Percentiles rank a stretch among this genome's conserved stretches.
These are phyloP conservation scores for Chiroxiphia lanceolata DNA, from an alignment of 2,797 vertebrate genomes.

Conservation along the genomic window DNA sequence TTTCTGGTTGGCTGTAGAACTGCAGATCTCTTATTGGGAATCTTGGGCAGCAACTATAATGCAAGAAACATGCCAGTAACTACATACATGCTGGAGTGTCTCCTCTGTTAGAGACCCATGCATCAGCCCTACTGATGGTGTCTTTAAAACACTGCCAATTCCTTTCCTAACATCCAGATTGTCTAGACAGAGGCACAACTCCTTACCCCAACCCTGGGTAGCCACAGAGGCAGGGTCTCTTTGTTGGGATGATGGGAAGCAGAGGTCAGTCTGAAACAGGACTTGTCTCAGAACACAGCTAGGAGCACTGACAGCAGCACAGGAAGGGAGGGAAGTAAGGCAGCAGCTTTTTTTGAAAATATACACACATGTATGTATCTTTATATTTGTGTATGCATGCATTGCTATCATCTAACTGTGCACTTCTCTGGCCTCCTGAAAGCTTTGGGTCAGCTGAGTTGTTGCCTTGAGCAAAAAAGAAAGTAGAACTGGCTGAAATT, in stretches of 20 bases:
- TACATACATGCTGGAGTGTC: background rate
- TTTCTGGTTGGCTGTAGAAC: background rate
- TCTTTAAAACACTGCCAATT: background rate
- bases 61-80: background rate
- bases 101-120: background rate
- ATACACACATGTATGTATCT: fast-evolving
- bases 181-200: background rate
- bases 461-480: background rate
- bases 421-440: background rate
- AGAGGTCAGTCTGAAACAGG: background rate
- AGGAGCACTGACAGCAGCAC: background rate
- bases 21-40: background rate
- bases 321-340: background rate
- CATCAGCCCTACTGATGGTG: background rate
- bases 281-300: background rate
- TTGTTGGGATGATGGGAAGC: background rate
- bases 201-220: background rate
- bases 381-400: background rate
- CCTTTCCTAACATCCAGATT: background rate
- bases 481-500: background rate
- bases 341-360: background rate
- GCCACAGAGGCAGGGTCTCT: background rate
- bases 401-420: background rate
- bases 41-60: background rate
- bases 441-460: background rate